These are phyloP conservation scores for Plebejus argus DNA, from an alignment of 2,888 invertebrate genomes.

Conservation along the genomic window DNA sequence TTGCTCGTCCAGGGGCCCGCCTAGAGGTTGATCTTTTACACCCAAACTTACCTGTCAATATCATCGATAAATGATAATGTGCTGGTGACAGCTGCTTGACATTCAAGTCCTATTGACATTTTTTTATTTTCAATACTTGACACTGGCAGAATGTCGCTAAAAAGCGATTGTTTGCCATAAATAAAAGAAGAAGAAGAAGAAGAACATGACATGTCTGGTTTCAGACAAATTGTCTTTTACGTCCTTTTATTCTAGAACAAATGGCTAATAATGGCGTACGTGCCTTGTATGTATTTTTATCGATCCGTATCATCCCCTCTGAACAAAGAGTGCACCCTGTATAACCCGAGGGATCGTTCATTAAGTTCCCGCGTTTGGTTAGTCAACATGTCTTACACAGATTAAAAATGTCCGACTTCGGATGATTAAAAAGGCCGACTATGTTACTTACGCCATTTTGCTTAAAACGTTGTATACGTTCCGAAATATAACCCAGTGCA, in stretches of 20 bases:
- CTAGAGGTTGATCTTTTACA: too few species aligned
- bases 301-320: constrained; percentile 4
- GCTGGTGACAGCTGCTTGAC: too few species aligned
- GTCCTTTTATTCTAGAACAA: not conserved
- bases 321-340: constrained; percentile 27
- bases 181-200: too few species aligned
- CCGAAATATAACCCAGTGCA: not conserved
- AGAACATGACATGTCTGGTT: not conserved
- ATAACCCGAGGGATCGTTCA: constrained; percentile 26
- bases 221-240: constrained; percentile 10
- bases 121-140: too few species aligned
- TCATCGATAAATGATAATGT: too few species aligned
- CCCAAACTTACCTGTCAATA: too few species aligned
- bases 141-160: too few species aligned
- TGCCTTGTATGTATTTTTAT: not conserved
- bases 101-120: too few species aligned
- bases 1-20: too few species aligned
- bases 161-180: too few species aligned
- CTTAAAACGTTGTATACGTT: not conserved
- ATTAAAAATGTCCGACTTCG: constrained; percentile 18
- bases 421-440: not conserved
- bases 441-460: not conserved
- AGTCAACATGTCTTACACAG: constrained; percentile 16
- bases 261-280: not conserved
- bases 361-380: constrained; percentile 10